Base-by-base conservation (phyloP, 2,888 invertebrate species). In the Cosmopolites sordidus region DNA sequence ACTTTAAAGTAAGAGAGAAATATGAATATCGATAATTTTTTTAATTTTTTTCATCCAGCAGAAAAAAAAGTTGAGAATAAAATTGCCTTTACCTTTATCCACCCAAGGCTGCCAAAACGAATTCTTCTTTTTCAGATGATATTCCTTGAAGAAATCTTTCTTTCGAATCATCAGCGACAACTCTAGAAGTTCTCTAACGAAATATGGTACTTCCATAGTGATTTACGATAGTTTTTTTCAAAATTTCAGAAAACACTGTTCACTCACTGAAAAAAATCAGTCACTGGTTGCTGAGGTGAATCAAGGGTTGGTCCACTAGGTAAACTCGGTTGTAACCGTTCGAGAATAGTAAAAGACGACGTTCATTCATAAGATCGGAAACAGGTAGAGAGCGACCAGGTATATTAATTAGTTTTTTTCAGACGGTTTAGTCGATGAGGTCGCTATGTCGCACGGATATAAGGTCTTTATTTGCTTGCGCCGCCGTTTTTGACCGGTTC, bases 61-160 rank as follows among this genome's bases (percentile, higher is more conserved):
- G n/a, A n/a, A n/a, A n/a, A n/a, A n/a, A n/a, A n/a, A n/a, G n/a
- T n/a, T n/a, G n/a, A n/a, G n/a, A n/a, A n/a, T n/a, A n/a, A n/a
- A n/a, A n/a, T n/a, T n/a, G n/a, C n/a, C 22, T 5, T 15, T 70
- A 74, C 73, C 74, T 71, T 61, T 63, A 62, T 71, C 64, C 6
- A 74, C 50, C 75, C 75, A 75, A 3, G 76, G 75, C 60, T 76
- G 75, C 75, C 75, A 75, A 57, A 75, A 72, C 9, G 41, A 48
- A 1, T 16, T 43, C 41, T 17, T 14, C 16, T 22, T 40, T 14
- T 39, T 49, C 29, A 40, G 22, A 11, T 43, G 43, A 9, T 38
- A 39, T 9, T 47, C 51, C 16, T 49, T 46, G n/a, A 51, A 51
- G 39, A 45, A 60, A 33, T 22, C 22, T 22, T 60, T 57, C 14